Base-by-base conservation (phyloP, 2,888 invertebrate genomes). In the Nysson spinosus region DNA sequence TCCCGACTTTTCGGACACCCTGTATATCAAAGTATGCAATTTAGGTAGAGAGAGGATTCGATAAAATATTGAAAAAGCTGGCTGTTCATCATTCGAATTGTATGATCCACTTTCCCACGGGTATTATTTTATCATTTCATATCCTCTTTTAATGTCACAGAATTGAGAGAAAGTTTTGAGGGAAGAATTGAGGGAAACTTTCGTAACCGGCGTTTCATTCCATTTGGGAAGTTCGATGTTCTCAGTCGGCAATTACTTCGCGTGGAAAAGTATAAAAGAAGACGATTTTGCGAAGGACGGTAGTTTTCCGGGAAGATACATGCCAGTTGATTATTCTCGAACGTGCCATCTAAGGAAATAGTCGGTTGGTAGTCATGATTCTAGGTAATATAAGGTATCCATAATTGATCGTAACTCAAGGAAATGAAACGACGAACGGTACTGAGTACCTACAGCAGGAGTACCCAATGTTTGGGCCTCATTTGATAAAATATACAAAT, bases 351-450 rank as follows among this genome's bases (percentile, higher is more conserved):
- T 35, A 19, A 5, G 49, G 51, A 64, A 51, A 46, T 47, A 44
- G 60, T 50, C 20, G 34, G 50, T 12, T 40, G 69, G 72, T 76
- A 69, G 75, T 80, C 72, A 55, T 57, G 71, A 62, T 63, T 60
- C 55, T 50, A 68, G 65, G 51, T 66, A 60, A 72, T 79, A 74
- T 75, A 78, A 75, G 73, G 61, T 75, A 73, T 58, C 60, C 67
- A 75, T 80, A 81, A 81, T 81, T 81, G 80, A 80, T 74, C 77
- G 78, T 81, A 81, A 81, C 78, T 81, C 80, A 78, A 72, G 78
- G 77, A 81, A 81, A 81, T 81, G 79, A 79, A 81, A 71, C 77
- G 72, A 68, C 72, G 78, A 79, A 81, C 78, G 81, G 81, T 81
- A 79, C 75, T 57, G 66, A 70, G 78, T 69, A 77, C 77, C 78